Evolutionary conservation across 2,113 vertebrate genomes (phyloP).

Genomic region (Gasterosteus nipponicus): DNA sequence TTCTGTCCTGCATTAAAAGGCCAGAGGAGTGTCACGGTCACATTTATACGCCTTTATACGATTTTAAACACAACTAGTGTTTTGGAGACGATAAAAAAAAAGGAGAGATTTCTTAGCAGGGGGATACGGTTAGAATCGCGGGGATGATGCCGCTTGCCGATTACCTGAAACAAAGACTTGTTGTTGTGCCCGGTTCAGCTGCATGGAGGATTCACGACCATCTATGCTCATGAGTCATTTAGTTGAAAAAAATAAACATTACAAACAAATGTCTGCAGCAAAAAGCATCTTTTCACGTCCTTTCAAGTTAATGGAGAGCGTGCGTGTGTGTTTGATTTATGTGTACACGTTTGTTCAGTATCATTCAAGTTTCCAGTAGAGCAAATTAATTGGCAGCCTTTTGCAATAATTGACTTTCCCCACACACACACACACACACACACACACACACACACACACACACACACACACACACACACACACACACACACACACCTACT

Average conservation of each 20-base stretch:
- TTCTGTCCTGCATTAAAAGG: not conserved
- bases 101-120: too few species aligned
- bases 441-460: constrained; percentile 23
- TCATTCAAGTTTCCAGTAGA: constrained; percentile 79
- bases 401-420: constrained; percentile 78
- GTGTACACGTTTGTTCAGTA: constrained; percentile 49
- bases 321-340: not conserved
- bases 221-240: constrained; percentile 32
- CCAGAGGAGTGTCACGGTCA: not conserved
- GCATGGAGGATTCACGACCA: constrained; percentile 22
- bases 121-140: not conserved
- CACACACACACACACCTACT: constrained; percentile 46
- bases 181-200: constrained; percentile 21
- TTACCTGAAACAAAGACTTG: constrained; percentile 6
- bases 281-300: constrained; percentile 36
- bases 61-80: not conserved
- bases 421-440: constrained; percentile 25
- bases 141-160: not conserved
- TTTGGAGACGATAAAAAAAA: not conserved
- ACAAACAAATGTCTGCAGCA: constrained; percentile 62
- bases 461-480: constrained; percentile 27
- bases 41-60: not conserved
- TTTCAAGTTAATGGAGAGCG: constrained; percentile 47
- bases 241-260: constrained; percentile 48
- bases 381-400: constrained; percentile 84